Percentiles rank a stretch among this genome's conserved stretches.
Evolutionary conservation across 2,113 vertebrate genomes (phyloP).

Genomic region (Calyptomena viridis): DNA sequence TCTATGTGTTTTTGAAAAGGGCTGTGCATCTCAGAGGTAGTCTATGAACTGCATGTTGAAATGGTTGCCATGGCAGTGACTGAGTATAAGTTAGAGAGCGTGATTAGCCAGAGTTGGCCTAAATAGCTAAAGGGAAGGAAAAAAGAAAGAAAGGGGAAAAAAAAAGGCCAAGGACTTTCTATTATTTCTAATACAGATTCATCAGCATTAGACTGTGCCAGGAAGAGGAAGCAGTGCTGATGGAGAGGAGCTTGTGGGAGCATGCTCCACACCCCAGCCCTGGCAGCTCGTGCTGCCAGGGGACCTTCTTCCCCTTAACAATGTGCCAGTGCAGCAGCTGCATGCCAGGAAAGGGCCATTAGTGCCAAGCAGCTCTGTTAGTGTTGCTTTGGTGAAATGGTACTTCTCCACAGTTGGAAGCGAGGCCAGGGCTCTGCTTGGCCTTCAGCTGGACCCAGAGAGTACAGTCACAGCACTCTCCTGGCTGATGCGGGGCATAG

Average conservation of each 20-base stretch:
- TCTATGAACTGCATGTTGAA: not conserved
- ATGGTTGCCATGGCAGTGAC: slow-evolving; percentile 42
- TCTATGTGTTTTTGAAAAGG: slow-evolving; percentile 9
- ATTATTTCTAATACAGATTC: not conserved
- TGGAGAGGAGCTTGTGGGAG: not conserved
- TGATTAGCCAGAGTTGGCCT: slow-evolving; percentile 8
- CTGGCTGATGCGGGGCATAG: not conserved
- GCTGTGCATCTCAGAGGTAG: not conserved
- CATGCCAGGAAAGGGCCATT: rapidly evolving
- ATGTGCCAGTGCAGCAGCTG: not conserved
- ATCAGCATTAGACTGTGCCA: not conserved
- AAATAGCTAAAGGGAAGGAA: slow-evolving; percentile 47
- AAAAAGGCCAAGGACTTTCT: slow-evolving; percentile 11
- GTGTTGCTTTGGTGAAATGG: not conserved
- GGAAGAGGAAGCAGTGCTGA: not conserved
- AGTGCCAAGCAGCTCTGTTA: not conserved
- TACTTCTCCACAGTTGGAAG: not conserved
- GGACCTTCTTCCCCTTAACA: not conserved
- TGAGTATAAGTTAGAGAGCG: not conserved
- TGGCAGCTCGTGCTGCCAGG: not conserved
- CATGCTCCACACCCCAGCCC: not conserved
- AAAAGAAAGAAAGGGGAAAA: not conserved
- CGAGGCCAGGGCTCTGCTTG: rapidly evolving
- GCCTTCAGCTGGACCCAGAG: not conserved
- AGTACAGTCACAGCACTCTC: not conserved